These are phyloP conservation scores for Drosophila niveifrons DNA, from an alignment of 2,888 invertebrate species.

Conservation along the genomic window DNA sequence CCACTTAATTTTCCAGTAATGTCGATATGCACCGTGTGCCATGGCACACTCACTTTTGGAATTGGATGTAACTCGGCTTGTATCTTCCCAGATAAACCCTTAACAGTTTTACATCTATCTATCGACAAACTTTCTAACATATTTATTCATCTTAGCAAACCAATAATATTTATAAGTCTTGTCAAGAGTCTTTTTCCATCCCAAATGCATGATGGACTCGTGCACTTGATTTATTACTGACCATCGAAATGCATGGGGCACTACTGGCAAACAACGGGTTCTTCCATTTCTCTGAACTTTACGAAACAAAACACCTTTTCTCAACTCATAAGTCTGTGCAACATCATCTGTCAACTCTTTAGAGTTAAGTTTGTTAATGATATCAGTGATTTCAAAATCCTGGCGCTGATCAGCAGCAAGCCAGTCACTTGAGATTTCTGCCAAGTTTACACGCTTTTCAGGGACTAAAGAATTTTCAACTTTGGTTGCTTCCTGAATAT, in stretches of 20 bases:
- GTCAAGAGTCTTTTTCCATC: constrained; percentile 13
- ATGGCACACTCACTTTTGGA: constrained; percentile 9
- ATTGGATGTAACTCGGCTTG: constrained; percentile 19
- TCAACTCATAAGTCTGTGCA: constrained; percentile 11
- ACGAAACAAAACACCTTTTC: constrained; percentile 9
- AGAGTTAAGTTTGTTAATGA: constrained; percentile 7
- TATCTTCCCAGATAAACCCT: constrained; percentile 15
- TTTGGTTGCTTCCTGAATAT: neutral
- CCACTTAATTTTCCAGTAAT: constrained; percentile 14
- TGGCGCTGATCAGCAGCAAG: constrained; percentile 18
- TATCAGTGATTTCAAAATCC: constrained; percentile 5
- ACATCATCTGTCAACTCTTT: constrained; percentile 12
- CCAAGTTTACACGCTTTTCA: constrained; percentile 17
- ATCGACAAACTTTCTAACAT: constrained; percentile 24
- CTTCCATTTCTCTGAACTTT: constrained; percentile 1
- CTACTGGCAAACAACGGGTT: constrained; percentile 10
- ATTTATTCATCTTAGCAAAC: constrained; percentile 28
- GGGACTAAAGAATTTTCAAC: constrained; percentile 5
- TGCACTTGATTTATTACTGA: constrained; percentile 22
- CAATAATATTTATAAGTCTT: constrained; percentile 29
- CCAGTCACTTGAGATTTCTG: constrained; percentile 32
- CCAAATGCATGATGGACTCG: neutral
- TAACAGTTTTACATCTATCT: constrained; percentile 21
- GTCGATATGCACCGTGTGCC: constrained; percentile 23
- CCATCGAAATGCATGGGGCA: constrained; percentile 7